Evolutionary conservation across 2,797 vertebrate species (phyloP).

Genomic region (Menidia menidia): DNA sequence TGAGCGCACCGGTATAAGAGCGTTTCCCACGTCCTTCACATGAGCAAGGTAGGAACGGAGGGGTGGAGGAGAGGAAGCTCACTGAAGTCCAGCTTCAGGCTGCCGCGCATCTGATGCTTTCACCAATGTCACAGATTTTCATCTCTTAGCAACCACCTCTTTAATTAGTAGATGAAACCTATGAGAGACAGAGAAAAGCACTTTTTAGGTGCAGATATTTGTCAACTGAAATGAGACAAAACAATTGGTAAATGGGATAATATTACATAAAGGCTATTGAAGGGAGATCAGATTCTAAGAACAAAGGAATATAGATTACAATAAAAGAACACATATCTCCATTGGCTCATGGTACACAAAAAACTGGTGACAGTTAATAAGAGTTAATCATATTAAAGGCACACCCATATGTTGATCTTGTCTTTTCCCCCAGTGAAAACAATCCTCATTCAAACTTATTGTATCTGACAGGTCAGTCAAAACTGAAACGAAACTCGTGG

Average conservation of each 20-base stretch:
- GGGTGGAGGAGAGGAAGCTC: constrained; percentile 47
- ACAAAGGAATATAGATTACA: neutral
- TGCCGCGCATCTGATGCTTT: constrained; percentile 72
- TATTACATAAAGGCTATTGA: neutral
- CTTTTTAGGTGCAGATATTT: constrained; percentile 40
- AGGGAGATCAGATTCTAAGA: neutral
- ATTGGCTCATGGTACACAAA: neutral
- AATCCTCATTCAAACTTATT: constrained; percentile 37
- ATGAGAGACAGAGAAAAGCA: constrained; percentile 58
- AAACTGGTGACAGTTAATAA: neutral
- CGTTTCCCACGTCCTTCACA: constrained; percentile 56
- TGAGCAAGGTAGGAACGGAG: constrained; percentile 55
- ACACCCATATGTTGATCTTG: constrained; percentile 9
- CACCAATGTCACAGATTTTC: constrained; percentile 63
- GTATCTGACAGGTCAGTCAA: constrained; percentile 45
- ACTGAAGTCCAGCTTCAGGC: constrained; percentile 63
- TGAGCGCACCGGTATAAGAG: constrained; percentile 17
- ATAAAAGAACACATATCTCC: too few relatives aligned
- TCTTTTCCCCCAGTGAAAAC: neutral
- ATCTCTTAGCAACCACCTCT: constrained; percentile 85
- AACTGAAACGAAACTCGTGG: constrained; percentile 45
- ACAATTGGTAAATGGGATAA: neutral
- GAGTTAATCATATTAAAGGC: too few relatives aligned
- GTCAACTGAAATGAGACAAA: neutral
- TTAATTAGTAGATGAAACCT: constrained; percentile 80